Base-by-base conservation (phyloP, 2,113 vertebrate genomes). In the Pelecanus crispus region DNA sequence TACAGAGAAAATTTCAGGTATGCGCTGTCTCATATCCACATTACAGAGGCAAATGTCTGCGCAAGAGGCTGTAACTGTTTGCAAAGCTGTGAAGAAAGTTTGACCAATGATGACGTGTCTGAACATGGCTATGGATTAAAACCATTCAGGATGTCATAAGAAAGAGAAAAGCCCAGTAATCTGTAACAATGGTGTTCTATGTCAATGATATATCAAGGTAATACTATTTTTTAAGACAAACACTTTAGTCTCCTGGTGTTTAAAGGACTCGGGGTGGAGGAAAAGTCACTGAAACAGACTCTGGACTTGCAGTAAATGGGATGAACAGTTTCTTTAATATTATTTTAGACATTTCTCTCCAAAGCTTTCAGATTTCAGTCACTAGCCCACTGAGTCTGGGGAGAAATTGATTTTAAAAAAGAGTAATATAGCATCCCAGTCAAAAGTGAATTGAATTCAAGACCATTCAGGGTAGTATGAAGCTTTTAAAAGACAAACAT, bases 261-360 rank as follows among this genome's bases (percentile, higher is more conserved):
- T 77, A 88, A 90, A 91, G 42, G 32, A 59, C 12, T 77, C 50
- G n/a, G 14, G 7, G 42, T 40, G 4, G 25, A 92, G 12, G 21
- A 85, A 94, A 73, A 82, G 12, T 92, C 62, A 73, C 22, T 20
- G 14, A 90, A 90, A 72, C 16, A 58, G 47, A 62, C 8, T 59
- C 47, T 65, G 36, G 34, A 80, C 26, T 85, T 45, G 12, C 56
- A 88, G 66, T 36, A 95, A 83, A 94, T 59, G 17, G 26, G 47
- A 90, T 86, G 88, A 93, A 95, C 17, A 68, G 94, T 97, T 98
- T 94, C 84, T 88, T 96, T 93, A 90, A 40, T 87, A 94, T 77
- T 81, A 52, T 93, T 96, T 95, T 81, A 93, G 83, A 96, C 58
- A 93, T 97, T 94, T 97, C 97, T 96, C 70, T 92, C 58, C 81